Evolutionary conservation across 2,888 invertebrate genomes (phyloP).

Genomic region (Leucania comma): DNA sequence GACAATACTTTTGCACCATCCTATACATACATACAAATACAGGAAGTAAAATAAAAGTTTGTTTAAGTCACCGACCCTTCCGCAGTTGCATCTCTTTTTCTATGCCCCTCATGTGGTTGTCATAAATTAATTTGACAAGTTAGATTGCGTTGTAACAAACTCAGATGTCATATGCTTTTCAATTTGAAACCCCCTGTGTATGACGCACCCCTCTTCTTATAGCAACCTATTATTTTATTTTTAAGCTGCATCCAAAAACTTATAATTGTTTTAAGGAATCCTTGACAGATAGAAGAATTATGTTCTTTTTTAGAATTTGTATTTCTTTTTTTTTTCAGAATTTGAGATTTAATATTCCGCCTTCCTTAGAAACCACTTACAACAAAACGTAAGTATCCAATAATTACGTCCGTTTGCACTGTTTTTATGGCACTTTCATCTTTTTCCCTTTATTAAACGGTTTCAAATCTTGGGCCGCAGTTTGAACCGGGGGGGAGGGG

Average conservation of each 20-base stretch:
- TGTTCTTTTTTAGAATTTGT: slow-evolving; percentile 21
- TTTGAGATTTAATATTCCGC: slow-evolving; percentile 5
- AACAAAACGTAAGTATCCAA: slow-evolving; percentile 40
- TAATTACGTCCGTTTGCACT: slow-evolving; percentile 16
- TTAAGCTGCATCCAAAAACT: slow-evolving; percentile 31
- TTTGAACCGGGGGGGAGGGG: no score
- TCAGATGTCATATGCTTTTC: slow-evolving; percentile 73
- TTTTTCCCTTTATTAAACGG: slow-evolving; percentile 9
- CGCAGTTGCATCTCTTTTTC: background rate
- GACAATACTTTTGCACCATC: no score
- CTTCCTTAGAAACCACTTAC: slow-evolving; percentile 19
- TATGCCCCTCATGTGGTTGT: slow-evolving; percentile 66
- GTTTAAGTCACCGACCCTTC: background rate
- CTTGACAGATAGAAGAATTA: slow-evolving; percentile 31
- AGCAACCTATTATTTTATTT: slow-evolving; percentile 60
- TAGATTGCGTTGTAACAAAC: slow-evolving; percentile 78
- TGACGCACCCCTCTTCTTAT: slow-evolving; percentile 71
- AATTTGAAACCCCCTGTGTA: slow-evolving; percentile 76
- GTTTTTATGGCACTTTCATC: background rate
- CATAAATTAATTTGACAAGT: slow-evolving; percentile 87
- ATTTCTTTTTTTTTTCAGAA: background rate
- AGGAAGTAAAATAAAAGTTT: no score
- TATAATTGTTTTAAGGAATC: slow-evolving; percentile 53
- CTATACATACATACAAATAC: no score
- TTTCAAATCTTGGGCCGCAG: background rate